Percentiles rank a stretch among this genome's conserved stretches.
Evolutionary conservation across 2,113 vertebrate genomes (phyloP).

Genomic region (rabbit (Oryctolagus cuniculus)): DNA sequence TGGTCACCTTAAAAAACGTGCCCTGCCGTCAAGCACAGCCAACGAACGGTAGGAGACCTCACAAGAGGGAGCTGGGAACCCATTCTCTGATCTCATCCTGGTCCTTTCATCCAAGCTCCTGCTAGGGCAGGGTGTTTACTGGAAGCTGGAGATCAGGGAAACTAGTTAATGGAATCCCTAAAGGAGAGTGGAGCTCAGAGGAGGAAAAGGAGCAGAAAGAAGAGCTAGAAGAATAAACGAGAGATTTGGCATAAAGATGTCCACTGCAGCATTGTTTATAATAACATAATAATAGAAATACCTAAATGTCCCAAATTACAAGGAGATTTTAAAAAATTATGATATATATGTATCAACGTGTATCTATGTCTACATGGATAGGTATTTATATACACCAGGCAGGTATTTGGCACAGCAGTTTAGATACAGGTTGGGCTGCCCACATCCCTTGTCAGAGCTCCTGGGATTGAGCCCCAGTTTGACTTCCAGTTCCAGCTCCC

Average conservation of each 20-base stretch:
- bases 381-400: background rate
- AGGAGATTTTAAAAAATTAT: conserved; percentile 6
- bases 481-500: too few relatives aligned
- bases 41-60: background rate
- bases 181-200: background rate
- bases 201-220: background rate
- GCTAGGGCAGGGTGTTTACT: background rate
- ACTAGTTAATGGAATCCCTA: background rate
- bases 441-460: too few relatives aligned
- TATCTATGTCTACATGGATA: background rate
- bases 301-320: background rate
- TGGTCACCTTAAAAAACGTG: background rate
- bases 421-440: too few relatives aligned
- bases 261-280: background rate
- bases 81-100: background rate
- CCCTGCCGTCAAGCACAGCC: background rate
- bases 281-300: background rate
- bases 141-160: background rate
- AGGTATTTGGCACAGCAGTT: too few relatives aligned
- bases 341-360: background rate
- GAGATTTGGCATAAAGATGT: background rate
- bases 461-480: too few relatives aligned
- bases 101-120: background rate
- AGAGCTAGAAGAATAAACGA: background rate
- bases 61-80: background rate